These are phyloP conservation scores for Cecidostiba fungosa DNA, from an alignment of 2,888 invertebrate genomes.

Conservation along the genomic window DNA sequence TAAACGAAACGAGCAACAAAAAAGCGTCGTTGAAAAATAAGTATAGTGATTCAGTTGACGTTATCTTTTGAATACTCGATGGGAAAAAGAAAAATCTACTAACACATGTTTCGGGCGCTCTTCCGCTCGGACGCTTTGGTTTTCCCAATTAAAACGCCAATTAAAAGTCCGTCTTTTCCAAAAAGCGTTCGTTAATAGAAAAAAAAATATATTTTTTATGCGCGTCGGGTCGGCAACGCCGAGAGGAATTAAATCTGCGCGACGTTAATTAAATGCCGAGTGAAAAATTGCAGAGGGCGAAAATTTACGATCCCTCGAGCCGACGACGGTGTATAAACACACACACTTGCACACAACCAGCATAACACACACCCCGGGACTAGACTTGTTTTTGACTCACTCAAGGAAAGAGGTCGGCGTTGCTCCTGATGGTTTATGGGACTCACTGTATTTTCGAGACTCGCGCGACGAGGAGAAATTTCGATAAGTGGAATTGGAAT, in stretches of 20 bases:
- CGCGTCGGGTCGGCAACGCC: not conserved
- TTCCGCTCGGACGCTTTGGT: not conserved
- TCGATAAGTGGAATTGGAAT: constrained; percentile 23
- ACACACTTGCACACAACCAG: not conserved
- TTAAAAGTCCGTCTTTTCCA: constrained; percentile 30
- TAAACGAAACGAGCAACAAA: not conserved
- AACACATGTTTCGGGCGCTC: not conserved
- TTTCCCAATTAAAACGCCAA: constrained; percentile 48
- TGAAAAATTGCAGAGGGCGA: constrained; percentile 29
- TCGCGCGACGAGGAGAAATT: constrained; percentile 15
- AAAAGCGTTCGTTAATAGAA: not conserved
- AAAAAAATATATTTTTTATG: not conserved
- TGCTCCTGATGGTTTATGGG: constrained; percentile 9
- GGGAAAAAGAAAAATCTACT: not conserved
- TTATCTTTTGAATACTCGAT: not conserved
- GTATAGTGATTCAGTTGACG: not conserved
- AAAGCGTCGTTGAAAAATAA: not conserved
- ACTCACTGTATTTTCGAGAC: not conserved
- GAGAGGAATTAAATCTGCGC: constrained; percentile 27
- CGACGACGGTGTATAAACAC: not conserved
- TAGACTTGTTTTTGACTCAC: constrained; percentile 28
- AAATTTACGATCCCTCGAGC: constrained; percentile 48
- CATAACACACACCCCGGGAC: not conserved
- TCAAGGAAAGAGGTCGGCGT: constrained; percentile 35
- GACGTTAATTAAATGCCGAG: constrained; percentile 52